Evolutionary conservation across 1,140 invertebrate genomes (phyloP), one percentile per base, ranked within the genome.

Genomic region (Scaptomyza pallida): DNA sequence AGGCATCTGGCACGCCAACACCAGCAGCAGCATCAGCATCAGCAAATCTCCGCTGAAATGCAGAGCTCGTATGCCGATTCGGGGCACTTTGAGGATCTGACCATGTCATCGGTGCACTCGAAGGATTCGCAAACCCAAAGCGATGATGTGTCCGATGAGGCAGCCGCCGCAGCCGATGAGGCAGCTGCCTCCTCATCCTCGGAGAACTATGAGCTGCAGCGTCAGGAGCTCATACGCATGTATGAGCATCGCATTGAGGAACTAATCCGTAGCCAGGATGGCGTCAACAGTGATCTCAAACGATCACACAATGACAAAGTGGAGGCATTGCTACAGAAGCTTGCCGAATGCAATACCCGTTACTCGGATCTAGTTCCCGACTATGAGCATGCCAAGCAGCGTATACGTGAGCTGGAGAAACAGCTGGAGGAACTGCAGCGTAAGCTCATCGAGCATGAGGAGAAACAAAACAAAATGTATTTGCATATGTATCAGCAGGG

Each of bases 401-500:
- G 93, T 56, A 94, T 94, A 43, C 93, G 94, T 62, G 93, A 94
- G 75, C 91, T 96, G 65, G 95, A 95, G 75, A 92, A 93, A 17
- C 94, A 95, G 78, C 90, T 95, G 41, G 95, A 95, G 76, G 93
- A 94, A 64, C 93, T 94, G 16, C 94, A 94, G 78, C 93, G 93
- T 41, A 94, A 95, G 76, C 86, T 96, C 13, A 89, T 93, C 16
- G 94, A 96, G 52, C 95, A 96, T 44, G 96, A 97, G 75, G 94
- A 94, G 57, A 94, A 94, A 64, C 95, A 96, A 70, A 95, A 95
- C 74, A 93, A 95, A 80, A 94, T 95, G 92, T 96, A 96, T 90
- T 91, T 96, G 78, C 94, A 96, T 92, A 96, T 96, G 95, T 96
- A 96, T 92, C 94, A 94, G 75, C 95, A 97, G 91, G 95, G 95